Conservation (phyloP, 2,888 invertebrate species). For the Synergus laeviventris region DNA sequence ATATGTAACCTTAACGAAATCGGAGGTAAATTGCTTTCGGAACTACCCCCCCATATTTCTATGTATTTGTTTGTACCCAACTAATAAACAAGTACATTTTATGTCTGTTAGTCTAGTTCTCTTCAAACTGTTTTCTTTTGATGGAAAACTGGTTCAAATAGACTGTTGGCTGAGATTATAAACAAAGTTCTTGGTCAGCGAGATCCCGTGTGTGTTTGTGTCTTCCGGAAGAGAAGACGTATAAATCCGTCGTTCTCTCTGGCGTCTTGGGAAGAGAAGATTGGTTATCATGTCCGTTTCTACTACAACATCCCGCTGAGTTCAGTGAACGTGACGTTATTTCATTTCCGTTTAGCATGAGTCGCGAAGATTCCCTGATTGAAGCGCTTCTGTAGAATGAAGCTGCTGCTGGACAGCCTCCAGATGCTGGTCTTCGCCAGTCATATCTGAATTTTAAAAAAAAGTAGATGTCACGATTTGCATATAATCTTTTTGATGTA, state of each 20-base stretch:
- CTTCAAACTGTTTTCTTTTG: background rate
- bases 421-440: slow-evolving; percentile 61
- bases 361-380: slow-evolving; percentile 56
- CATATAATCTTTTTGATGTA: background rate
- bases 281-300: slow-evolving; percentile 54
- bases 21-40: too few species aligned
- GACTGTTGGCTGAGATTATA: slow-evolving; percentile 50
- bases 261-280: slow-evolving; percentile 46
- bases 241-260: slow-evolving; percentile 56
- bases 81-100: too few species aligned
- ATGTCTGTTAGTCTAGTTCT: background rate
- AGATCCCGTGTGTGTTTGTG: slow-evolving; percentile 56
- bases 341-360: slow-evolving; percentile 51
- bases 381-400: slow-evolving; percentile 66
- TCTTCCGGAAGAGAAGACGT: slow-evolving; percentile 60
- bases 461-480: background rate
- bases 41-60: too few species aligned
- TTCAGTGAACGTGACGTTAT: slow-evolving; percentile 51
- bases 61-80: too few species aligned
- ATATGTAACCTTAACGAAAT: too few species aligned
- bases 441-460: slow-evolving; percentile 58
- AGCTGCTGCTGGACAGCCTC: slow-evolving; percentile 57
- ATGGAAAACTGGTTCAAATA: background rate
- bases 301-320: slow-evolving; percentile 52
- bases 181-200: slow-evolving; percentile 59